Evolutionary conservation across 1,140 invertebrate genomes (phyloP).

Genomic region (Drosophila rufa): DNA sequence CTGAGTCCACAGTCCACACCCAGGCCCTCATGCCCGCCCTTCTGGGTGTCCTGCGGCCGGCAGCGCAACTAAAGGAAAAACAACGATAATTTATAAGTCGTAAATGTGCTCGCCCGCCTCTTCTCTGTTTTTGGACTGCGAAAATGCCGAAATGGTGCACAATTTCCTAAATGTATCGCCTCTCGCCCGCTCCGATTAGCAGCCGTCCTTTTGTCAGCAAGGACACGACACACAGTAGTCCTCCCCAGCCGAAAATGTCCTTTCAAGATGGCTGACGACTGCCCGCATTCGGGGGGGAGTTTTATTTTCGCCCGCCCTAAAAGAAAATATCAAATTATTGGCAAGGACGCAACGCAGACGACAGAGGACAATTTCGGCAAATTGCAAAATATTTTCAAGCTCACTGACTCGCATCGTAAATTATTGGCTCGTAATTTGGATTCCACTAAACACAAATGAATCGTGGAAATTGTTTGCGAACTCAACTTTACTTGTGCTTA

Average conservation of each 20-base stretch:
- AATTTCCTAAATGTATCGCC: conserved; percentile 77
- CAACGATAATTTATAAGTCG: conserved; percentile 84
- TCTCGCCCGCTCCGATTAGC: conserved; percentile 73
- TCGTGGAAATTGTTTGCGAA: conserved; percentile 25
- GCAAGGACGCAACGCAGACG: conserved; percentile 40
- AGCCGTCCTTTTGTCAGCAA: conserved; percentile 41
- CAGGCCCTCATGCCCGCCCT: conserved; percentile 42
- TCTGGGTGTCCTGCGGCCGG: conserved; percentile 71
- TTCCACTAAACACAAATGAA: conserved; percentile 41
- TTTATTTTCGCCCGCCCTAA: conserved; percentile 41
- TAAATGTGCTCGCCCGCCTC: conserved; percentile 61
- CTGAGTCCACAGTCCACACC: conserved; percentile 25
- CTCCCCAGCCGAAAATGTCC: conserved; percentile 42
- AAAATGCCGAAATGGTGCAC: conserved; percentile 76
- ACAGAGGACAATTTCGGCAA: conserved; percentile 62
- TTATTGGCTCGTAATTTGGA: conserved; percentile 58
- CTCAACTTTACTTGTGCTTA: background rate
- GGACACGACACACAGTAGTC: conserved; percentile 47
- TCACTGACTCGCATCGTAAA: conserved; percentile 69
- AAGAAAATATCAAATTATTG: conserved; percentile 65
- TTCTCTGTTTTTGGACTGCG: conserved; percentile 40
- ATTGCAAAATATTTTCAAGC: conserved; percentile 78
- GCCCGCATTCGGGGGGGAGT: conserved; percentile 20
- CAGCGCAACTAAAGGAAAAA: conserved; percentile 67
- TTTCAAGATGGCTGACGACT: conserved; percentile 64